These are phyloP conservation scores for Drosophila gaucha DNA, from an alignment of 2,888 invertebrate genomes.

Conservation along the genomic window DNA sequence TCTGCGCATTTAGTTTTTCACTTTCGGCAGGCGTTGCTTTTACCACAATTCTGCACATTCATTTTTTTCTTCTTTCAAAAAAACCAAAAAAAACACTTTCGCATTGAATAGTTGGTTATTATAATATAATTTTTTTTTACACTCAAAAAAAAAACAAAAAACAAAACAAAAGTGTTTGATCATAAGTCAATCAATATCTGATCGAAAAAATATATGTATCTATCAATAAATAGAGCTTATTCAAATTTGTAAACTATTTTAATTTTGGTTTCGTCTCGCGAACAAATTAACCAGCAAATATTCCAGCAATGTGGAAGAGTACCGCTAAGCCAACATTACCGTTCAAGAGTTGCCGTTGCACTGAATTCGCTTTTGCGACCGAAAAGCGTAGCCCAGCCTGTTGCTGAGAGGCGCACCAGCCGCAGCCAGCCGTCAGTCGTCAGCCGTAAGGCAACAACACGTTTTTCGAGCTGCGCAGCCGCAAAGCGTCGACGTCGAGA, in stretches of 20 bases:
- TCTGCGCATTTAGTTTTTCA: slow-evolving; percentile 72
- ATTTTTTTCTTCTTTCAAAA: slow-evolving; percentile 28
- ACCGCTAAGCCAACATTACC: slow-evolving; percentile 83
- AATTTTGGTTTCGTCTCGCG: slow-evolving; percentile 18
- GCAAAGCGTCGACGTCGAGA: too few relatives aligned
- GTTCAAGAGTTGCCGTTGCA: slow-evolving; percentile 84
- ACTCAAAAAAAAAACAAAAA: slow-evolving; percentile 28
- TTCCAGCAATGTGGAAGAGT: slow-evolving; percentile 32
- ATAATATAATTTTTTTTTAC: slow-evolving; percentile 22
- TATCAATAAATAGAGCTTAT: background rate
- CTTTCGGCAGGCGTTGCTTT: slow-evolving; percentile 62
- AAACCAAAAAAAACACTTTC: slow-evolving; percentile 40
- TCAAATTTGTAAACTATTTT: slow-evolving; percentile 3
- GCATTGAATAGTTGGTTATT: slow-evolving; percentile 11
- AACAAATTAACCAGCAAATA: slow-evolving; percentile 12
- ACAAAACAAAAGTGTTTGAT: slow-evolving; percentile 3
- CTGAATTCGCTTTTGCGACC: slow-evolving; percentile 80
- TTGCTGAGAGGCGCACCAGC: slow-evolving; percentile 28
- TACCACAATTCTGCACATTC: slow-evolving; percentile 29
- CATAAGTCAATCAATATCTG: background rate
- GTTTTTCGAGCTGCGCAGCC: slow-evolving; percentile 62
- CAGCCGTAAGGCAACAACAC: slow-evolving; percentile 33
- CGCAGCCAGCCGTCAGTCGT: too few relatives aligned
- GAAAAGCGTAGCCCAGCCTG: slow-evolving; percentile 62
- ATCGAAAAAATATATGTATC: background rate